Conservation (phyloP, 1,140 invertebrate genomes). For the Hetaerina americana region DNA sequence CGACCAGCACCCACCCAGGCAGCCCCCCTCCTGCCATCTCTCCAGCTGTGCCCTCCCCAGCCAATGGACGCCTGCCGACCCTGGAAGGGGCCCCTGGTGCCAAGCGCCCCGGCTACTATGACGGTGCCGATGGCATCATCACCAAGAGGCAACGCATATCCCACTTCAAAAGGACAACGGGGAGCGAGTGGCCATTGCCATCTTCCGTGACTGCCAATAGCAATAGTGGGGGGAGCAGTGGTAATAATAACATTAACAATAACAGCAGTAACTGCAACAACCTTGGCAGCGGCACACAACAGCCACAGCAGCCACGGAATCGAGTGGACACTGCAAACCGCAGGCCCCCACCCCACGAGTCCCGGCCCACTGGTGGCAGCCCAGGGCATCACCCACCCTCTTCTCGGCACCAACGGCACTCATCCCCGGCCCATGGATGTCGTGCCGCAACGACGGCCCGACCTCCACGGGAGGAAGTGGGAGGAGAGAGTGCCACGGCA, state of each 20-base stretch:
- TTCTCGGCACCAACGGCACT: background rate
- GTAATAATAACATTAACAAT: constrained; percentile 15
- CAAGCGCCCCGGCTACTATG: constrained; percentile 42
- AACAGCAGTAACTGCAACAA: constrained; percentile 12
- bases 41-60: constrained; percentile 20
- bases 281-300: too few species aligned
- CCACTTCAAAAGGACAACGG: constrained; percentile 49
- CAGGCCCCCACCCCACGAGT: constrained; percentile 6
- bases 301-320: too few species aligned
- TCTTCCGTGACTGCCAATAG: constrained; percentile 4
- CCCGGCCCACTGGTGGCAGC: constrained; percentile 20
- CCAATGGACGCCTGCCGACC: constrained; percentile 21
- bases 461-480: too few species aligned
- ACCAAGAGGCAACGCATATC: constrained; percentile 71
- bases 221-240: too few species aligned
- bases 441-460: too few species aligned
- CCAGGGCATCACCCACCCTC: background rate
- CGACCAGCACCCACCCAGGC: constrained; percentile 50
- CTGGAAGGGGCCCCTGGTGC: constrained; percentile 10
- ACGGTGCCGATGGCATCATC: constrained; percentile 45
- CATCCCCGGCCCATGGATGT: background rate
- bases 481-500: background rate
- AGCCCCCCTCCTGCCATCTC: constrained; percentile 39
- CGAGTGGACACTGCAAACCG: background rate
- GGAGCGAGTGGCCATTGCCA: constrained; percentile 12